Base-by-base conservation (phyloP, 2,888 invertebrate genomes). In the Lasioglossum zephyrum region DNA sequence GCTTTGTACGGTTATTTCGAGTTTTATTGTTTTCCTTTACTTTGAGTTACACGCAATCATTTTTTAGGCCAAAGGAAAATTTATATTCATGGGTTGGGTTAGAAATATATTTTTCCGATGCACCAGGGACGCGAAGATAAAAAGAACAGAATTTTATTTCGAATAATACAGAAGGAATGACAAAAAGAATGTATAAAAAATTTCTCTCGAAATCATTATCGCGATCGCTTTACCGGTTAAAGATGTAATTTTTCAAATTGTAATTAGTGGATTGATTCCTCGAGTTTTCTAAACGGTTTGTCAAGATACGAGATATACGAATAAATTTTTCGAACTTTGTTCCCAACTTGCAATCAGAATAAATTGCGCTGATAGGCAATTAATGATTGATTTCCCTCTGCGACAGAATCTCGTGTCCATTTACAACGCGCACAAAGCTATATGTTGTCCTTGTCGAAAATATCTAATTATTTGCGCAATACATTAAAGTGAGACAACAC, bases 311-410 rank as follows among this genome's bases (percentile, higher is more conserved):
- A 63, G 31, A 31, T 5, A 4, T 63, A 16, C 0, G 13, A 66
- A 66, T 63, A 31, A 36, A 63, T 31, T 6, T 36, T 5, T 16
- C 18, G 36, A 1, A 36, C n/a, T 36, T 66, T 8, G 36, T 66
- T 66, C 2, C 5, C 66, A 36, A 31, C 2, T 18, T 36, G 31
- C 63, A 8, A 66, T 18, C 57, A 4, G 26, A 26, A 26, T 57
- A n/a, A 13, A 60, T 26, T 36, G 47, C 6, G 6, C 39, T 9
- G 31, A 73, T n/a, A 26, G 11, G 31, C 31, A 41, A 73, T 77
- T 60, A 49, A 60, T 74, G 74, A 84, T 82, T 31, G 74, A 82
- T 82, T 53, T 49, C 31, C 49, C 39, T 44, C 39, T 44, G 44
- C 39, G 69, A 13, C 31, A 31, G 39, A n/a, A 31, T 72, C 72